Evolutionary conservation across 2,113 vertebrate species (phyloP).

Genomic region (Hyperoodon ampullatus): DNA sequence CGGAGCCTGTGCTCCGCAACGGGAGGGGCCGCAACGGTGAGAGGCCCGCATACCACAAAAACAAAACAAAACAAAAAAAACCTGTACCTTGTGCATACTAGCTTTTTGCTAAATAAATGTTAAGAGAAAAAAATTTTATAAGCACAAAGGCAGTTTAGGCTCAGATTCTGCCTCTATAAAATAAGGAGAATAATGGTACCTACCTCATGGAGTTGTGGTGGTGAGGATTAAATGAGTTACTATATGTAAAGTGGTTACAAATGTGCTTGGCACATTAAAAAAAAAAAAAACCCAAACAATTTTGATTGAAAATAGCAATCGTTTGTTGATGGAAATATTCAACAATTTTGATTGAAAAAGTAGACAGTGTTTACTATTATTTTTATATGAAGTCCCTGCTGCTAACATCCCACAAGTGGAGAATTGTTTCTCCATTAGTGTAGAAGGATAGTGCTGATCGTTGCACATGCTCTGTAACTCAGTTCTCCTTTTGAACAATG

Average conservation of each 20-base stretch:
- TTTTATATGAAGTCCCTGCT: background rate
- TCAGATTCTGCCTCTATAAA: slow-evolving; percentile 18
- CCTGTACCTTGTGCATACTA: background rate
- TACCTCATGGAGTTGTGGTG: background rate
- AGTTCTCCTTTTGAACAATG: background rate
- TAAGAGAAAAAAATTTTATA: slow-evolving; percentile 28
- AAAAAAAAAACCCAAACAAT: background rate
- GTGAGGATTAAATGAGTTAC: slow-evolving; percentile 32
- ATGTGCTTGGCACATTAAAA: background rate
- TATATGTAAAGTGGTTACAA: slow-evolving; percentile 32
- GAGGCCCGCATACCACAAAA: no score
- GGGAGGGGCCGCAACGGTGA: no score
- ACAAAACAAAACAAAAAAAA: background rate
- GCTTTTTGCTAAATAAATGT: slow-evolving; percentile 45
- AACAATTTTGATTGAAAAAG: background rate
- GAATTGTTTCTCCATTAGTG: background rate
- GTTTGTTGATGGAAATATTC: slow-evolving; percentile 3
- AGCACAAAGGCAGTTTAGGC: background rate
- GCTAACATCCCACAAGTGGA: background rate
- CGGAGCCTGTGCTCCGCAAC: no score
- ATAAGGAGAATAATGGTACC: background rate
- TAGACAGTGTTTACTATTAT: background rate
- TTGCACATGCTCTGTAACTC: background rate
- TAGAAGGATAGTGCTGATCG: background rate
- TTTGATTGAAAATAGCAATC: background rate